Conservation (phyloP, 2,888 invertebrate species). For the Lumbricus terrestris region DNA sequence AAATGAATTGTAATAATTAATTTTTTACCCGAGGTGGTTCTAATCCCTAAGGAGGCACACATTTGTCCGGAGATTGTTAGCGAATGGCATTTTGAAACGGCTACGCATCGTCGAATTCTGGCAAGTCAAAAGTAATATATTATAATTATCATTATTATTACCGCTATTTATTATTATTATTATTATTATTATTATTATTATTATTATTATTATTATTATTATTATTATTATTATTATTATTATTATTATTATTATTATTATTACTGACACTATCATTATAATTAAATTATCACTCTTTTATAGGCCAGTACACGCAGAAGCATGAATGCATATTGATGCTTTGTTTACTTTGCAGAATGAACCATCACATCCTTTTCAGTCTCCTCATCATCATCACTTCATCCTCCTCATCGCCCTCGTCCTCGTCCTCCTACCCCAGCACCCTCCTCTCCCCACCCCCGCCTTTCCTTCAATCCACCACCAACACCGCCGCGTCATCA, state of each 20-base stretch:
- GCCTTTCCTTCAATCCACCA: background rate
- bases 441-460: background rate
- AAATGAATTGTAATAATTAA: too few species aligned
- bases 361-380: background rate
- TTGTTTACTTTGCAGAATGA: background rate
- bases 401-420: background rate
- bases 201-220: background rate
- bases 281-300: background rate
- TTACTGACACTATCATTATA: background rate
- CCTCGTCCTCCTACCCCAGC: background rate
- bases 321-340: background rate
- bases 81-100: too few species aligned
- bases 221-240: too few species aligned
- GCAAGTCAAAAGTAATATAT: too few species aligned
- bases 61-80: too few species aligned
- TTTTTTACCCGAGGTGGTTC: too few species aligned
- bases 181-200: background rate
- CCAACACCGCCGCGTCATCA: background rate
- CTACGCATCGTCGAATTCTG: too few species aligned
- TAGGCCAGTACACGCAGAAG: background rate
- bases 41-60: too few species aligned
- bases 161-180: background rate
- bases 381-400: background rate
- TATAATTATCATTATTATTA: background rate
- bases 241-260: background rate